Evolutionary conservation across 1,140 invertebrate genomes (phyloP).

Genomic region (Neuroterus valhalla): DNA sequence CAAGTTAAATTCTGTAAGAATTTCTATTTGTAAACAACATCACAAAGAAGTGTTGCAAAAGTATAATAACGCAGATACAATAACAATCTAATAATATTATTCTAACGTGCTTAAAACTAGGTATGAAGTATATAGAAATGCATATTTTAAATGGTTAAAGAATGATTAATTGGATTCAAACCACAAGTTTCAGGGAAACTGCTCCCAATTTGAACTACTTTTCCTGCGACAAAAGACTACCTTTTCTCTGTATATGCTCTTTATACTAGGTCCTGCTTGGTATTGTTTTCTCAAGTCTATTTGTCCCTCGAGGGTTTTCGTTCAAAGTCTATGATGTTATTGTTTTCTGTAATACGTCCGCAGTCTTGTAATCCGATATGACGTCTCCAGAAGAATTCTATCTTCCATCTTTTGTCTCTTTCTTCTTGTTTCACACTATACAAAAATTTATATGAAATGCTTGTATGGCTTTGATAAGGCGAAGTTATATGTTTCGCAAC

Average conservation of each 20-base stretch:
- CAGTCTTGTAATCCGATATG: conserved; percentile 9
- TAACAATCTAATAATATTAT: too few relatives aligned
- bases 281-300: conserved; percentile 13
- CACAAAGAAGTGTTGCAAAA: too few relatives aligned
- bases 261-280: conserved; percentile 3
- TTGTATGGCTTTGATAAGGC: background rate
- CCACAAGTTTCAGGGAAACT: background rate
- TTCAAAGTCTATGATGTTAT: background rate
- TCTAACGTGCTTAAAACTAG: too few relatives aligned
- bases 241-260: background rate
- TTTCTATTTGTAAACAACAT: too few relatives aligned
- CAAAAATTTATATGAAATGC: background rate
- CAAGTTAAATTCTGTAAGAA: too few relatives aligned
- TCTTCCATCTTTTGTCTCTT: background rate
- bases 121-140: too few relatives aligned
- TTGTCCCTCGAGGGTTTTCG: conserved; percentile 13
- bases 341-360: background rate
- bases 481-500: background rate
- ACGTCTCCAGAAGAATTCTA: conserved; percentile 14
- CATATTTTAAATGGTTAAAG: too few relatives aligned
- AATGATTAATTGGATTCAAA: too few relatives aligned
- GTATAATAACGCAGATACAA: too few relatives aligned
- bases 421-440: background rate
- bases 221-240: background rate
- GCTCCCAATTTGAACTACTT: conserved; percentile 6